phyloP scores from a whole-genome alignment of 2,113 vertebrate genomes.

The Monopterus albus region DNA sequence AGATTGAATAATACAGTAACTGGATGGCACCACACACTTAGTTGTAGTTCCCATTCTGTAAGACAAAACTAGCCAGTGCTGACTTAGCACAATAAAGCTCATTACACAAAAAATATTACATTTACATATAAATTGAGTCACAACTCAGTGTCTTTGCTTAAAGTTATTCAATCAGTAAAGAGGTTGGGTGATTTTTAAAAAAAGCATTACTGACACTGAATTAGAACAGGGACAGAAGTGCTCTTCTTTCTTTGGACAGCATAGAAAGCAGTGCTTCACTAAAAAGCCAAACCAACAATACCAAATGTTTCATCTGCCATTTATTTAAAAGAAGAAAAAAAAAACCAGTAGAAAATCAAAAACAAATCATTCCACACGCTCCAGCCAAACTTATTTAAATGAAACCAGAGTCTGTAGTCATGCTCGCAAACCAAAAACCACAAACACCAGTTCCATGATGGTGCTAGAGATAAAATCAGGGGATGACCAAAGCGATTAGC shows the following conservation, averaged over 20 bases:
- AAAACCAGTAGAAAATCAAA: too few relatives aligned
- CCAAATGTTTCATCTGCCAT: too few relatives aligned
- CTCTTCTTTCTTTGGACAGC: constrained; percentile 36
- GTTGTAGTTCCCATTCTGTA: constrained; percentile 53
- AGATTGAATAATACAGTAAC: neutral
- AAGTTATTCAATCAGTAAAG: constrained; percentile 70
- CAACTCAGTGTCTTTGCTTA: constrained; percentile 55
- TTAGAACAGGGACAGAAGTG: constrained; percentile 47
- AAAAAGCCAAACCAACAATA: neutral
- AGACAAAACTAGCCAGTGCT: constrained; percentile 64
- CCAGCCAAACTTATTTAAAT: too few relatives aligned
- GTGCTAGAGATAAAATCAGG: neutral
- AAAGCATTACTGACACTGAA: constrained; percentile 53
- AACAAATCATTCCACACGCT: too few relatives aligned
- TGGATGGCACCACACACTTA: neutral
- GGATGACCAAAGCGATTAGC: neutral
- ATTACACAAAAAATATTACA: constrained; percentile 79
- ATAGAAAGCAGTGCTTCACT: too few relatives aligned
- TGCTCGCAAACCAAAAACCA: neutral
- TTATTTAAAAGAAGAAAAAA: too few relatives aligned
- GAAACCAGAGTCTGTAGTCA: neutral
- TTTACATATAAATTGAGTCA: constrained; percentile 83
- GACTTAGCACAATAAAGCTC: constrained; percentile 74
- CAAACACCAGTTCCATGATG: too few relatives aligned
- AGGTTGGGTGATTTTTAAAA: constrained; percentile 51